A percentile compares a stretch with the other conserved stretches of the same genome.
Conservation (phyloP, 2,888 invertebrate genomes). For the Andrena bicolor region DNA sequence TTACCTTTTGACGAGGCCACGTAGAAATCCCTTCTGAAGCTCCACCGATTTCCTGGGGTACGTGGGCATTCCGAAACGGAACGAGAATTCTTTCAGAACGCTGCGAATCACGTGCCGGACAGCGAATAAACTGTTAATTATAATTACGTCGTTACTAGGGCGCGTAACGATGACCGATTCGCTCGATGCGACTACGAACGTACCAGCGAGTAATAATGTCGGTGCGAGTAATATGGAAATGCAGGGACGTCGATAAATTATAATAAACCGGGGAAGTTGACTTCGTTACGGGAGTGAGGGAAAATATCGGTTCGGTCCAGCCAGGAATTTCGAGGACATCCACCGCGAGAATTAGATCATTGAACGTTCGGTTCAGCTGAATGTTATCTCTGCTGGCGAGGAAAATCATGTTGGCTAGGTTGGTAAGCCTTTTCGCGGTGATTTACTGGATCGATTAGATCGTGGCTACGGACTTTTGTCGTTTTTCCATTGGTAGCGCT, state of each 20-base stretch:
- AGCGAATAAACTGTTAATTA: conserved; percentile 78
- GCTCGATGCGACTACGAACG: conserved; percentile 59
- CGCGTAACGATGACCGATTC: conserved; percentile 78
- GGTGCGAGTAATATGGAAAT: conserved; percentile 70
- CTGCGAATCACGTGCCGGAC: conserved; percentile 35
- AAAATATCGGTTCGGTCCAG: conserved; percentile 47
- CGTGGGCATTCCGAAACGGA: too few species aligned
- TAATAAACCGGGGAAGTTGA: conserved; percentile 66
- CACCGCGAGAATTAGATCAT: conserved; percentile 35
- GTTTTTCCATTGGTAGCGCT: not conserved
- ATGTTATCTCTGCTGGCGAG: not conserved
- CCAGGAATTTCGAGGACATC: conserved; percentile 31
- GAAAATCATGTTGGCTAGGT: conserved; percentile 58
- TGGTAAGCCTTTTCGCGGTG: conserved; percentile 20
- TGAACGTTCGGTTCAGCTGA: conserved; percentile 14
- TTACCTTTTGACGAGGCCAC: too few species aligned
- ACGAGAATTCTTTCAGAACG: conserved; percentile 54
- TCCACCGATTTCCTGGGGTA: too few species aligned
- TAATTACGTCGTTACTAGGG: conserved; percentile 73
- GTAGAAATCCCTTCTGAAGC: too few species aligned
- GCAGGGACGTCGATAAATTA: conserved; percentile 75
- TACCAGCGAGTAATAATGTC: conserved; percentile 56
- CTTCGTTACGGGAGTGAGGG: conserved; percentile 31
- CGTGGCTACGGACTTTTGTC: not conserved
- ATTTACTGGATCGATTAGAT: conserved; percentile 45